These are phyloP conservation scores for Apamea crenata DNA, from an alignment of 2,888 invertebrate genomes.

Conservation along the genomic window DNA sequence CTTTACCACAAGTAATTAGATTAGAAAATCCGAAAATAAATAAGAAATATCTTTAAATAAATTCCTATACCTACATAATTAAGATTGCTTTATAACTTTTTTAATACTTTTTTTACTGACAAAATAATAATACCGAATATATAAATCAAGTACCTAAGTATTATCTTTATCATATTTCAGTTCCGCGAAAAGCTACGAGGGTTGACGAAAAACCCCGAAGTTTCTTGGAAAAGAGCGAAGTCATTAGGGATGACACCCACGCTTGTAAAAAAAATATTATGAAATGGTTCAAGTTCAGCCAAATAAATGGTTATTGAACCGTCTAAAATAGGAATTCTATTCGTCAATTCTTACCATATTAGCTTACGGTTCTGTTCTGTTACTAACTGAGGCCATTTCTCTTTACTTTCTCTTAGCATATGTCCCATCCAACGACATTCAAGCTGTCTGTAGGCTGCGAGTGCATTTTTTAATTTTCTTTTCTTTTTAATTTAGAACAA, in stretches of 20 bases:
- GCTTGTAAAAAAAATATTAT: neutral
- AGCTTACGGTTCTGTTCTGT: too few relatives aligned
- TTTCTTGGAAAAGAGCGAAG: constrained; percentile 16
- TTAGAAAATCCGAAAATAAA: neutral
- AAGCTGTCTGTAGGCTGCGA: too few relatives aligned
- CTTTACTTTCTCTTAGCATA: too few relatives aligned
- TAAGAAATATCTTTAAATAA: neutral
- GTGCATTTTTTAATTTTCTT: too few relatives aligned
- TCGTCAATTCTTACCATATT: neutral
- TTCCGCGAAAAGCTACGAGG: neutral
- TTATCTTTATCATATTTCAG: neutral
- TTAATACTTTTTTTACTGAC: neutral
- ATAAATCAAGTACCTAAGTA: neutral
- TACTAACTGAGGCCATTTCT: too few relatives aligned
- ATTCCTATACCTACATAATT: neutral
- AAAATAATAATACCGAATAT: neutral
- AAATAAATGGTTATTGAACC: neutral
- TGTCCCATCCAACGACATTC: too few relatives aligned
- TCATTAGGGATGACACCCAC: constrained; percentile 5
- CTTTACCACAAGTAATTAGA: neutral
- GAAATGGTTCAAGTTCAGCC: neutral
- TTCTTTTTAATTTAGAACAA: neutral
- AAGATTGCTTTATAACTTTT: neutral
- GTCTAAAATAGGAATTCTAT: neutral
- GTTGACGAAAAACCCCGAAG: neutral